Evolutionary conservation across 2,113 vertebrate genomes (phyloP), one percentile per base, ranked within the genome.

Genomic region (Rhabdomys dilectus): DNA sequence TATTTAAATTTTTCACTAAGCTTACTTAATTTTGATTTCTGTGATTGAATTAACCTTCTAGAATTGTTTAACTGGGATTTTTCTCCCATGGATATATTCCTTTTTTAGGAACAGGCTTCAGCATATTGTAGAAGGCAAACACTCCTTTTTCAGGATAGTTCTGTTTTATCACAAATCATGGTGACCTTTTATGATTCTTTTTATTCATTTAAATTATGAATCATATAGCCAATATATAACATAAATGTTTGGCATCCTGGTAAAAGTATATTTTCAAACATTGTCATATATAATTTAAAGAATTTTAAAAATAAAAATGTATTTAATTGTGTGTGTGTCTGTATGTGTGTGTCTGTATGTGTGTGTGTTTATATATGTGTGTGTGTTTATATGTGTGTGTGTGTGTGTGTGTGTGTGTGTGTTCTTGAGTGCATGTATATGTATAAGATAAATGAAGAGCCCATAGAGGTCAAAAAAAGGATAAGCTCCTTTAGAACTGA

Each of bases 21-120:
- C 9, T 86, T 60, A 42, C 53, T 90, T 90, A 86, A 60, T 92
- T 94, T 91, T 94, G 62, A 84, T 2, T n/a, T 89, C 48, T 77
- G 12, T 39, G 58, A 84, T 86, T 95, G 88, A 85, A 45, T 36
- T 48, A 36, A 89, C 68, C 88, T 88, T 96, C 29, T 81, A 76
- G 16, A 64, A 73, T 39, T 94, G 53, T 77, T n/a, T 89, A 34
- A 42, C 29, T 81, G 19, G 13, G 1, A 15, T 91, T 84, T 88
- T 87, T 45, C 16, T 66, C 76, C 51, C n/a, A 11, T 85, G 56
- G 34, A 95, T 91, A 68, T 34, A 70, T 5, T 5, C 8, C 48
- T 80, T 66, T 16, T 31, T 22, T 87, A 64, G 1, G 8, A 92
- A n/a, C 17, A 90, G 75, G 77, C 31, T 78, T 95, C 7, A 62